Evolutionary conservation across 2,797 vertebrate genomes (phyloP).

Genomic region (Premnoplex brunnescens): DNA sequence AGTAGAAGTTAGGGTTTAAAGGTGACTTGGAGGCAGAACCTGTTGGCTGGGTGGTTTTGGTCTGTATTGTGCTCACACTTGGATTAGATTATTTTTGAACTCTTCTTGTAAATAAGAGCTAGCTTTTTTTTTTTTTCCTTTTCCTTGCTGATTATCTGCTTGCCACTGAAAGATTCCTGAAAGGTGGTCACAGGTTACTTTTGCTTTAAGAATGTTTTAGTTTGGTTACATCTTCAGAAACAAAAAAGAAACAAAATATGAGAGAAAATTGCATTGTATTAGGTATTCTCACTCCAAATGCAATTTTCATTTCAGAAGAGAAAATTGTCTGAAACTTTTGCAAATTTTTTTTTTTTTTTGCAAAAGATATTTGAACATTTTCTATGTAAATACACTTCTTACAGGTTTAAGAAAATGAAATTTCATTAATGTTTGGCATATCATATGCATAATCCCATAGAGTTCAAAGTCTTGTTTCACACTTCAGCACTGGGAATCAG

Average conservation of each 20-base stretch:
- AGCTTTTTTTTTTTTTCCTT: background rate
- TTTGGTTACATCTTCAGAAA: background rate
- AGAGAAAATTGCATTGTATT: background rate
- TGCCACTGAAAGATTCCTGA: background rate
- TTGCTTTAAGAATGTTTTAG: background rate
- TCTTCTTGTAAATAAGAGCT: background rate
- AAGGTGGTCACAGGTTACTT: background rate
- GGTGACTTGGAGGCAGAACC: background rate
- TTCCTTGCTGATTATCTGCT: background rate
- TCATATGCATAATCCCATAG: background rate
- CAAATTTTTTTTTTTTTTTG: too few relatives aligned
- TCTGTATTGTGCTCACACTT: background rate
- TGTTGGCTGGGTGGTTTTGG: background rate
- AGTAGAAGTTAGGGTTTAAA: background rate
- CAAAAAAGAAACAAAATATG: background rate
- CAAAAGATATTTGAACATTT: background rate
- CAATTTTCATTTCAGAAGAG: conserved; percentile 12
- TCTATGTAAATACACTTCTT: background rate
- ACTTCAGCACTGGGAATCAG: conserved; percentile 18
- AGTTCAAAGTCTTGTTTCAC: conserved; percentile 49
- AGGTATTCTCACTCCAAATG: background rate
- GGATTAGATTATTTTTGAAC: background rate
- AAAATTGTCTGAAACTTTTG: background rate
- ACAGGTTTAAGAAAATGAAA: background rate
- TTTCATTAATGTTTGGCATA: background rate